A percentile compares a stretch with the other conserved stretches of the same genome.
These are phyloP conservation scores for Siderastrea radians DNA, from an alignment of 92 coral and sea anemone species.

Conservation along the genomic window DNA sequence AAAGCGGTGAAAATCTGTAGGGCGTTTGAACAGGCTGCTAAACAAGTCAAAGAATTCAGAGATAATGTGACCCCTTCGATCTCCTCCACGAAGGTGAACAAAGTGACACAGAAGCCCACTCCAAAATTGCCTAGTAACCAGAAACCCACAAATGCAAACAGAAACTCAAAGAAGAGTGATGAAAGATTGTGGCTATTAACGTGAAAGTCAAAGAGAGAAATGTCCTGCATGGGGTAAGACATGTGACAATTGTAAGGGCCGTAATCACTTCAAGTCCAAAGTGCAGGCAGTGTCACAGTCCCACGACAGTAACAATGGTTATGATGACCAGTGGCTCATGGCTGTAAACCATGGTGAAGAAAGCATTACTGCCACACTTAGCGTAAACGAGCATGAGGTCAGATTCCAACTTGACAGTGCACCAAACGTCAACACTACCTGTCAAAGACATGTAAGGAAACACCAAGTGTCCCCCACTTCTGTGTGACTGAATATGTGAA, in stretches of 20 bases:
- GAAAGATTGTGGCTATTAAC: too few species aligned
- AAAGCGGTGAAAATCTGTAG: slow-evolving; percentile 26
- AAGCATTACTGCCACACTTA: slow-evolving; percentile 26
- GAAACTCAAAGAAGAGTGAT: too few species aligned
- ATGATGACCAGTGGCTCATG: slow-evolving; percentile 49
- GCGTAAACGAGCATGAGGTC: slow-evolving; percentile 43
- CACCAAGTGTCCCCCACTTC: slow-evolving; percentile 50
- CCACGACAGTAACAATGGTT: slow-evolving; percentile 6
- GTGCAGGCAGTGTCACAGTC: slow-evolving; percentile 32
- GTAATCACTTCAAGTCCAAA: slow-evolving; percentile 42
- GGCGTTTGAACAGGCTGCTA: slow-evolving; percentile 33
- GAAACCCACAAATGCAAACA: too few species aligned
- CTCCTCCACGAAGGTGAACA: too few species aligned
- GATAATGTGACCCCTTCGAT: too few species aligned
- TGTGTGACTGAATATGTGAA: slow-evolving; percentile 39
- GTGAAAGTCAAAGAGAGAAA: not conserved
- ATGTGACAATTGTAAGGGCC: slow-evolving; percentile 38
- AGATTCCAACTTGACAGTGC: not conserved
- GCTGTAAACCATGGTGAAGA: slow-evolving; percentile 20
- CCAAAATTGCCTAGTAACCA: not conserved
- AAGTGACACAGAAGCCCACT: not conserved
- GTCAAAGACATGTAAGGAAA: slow-evolving; percentile 39
- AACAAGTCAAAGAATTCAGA: too few species aligned
- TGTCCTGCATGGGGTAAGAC: not conserved
- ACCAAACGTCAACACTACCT: slow-evolving; percentile 52